Evolutionary conservation across 2,797 vertebrate species (phyloP), one percentile per base, ranked within the genome.

Genomic region (Aeoliscus strigatus): DNA sequence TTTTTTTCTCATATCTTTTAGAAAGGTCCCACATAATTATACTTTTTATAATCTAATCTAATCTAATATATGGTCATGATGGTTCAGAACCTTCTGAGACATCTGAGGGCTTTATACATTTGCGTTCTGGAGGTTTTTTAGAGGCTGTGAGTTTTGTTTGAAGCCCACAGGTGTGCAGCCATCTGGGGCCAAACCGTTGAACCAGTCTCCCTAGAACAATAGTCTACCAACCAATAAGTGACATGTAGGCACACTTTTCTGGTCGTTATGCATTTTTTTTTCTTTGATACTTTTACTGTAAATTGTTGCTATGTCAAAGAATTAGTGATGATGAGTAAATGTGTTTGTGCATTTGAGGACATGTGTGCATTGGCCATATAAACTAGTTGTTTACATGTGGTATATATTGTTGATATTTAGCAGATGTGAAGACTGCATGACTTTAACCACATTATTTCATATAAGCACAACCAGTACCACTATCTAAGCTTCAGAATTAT

Each of bases 121-220:
- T 49, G 24, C 27, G 5, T 52, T 29, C 17, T 39, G 59, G 60
- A 71, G 60, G 61, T 59, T 70, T 48, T n/a, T 68, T 12, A 23
- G 26, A 21, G 51, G 38, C 36, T 54, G 46, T 9, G 12, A 53
- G 27, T 43, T 73, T 55, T 66, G 39, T 72, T 73, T 57, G 55
- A 58, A 63, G 28, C 57, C 71, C 48, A 54, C 88, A 90, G 87
- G 85, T 89, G 87, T 81, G 67, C 42, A 64, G 63, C 85, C 84
- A 82, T 82, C 83, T 86, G 81, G 57, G 76, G 44, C 31, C 40
- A 14, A 79, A 85, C 86, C 67, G 87, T 87, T 79, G 74, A 81
- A 75, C 57, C 60, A 50, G 73, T 70, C 73, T 75, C 51, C 71
- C 46, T 42, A 47, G 47, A 64, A 79, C 64, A 52, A 49, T 18